Percentiles rank a stretch among this genome's conserved stretches.
These are phyloP conservation scores for Coleophora deauratella DNA, from an alignment of 2,888 invertebrate species.

Conservation along the genomic window DNA sequence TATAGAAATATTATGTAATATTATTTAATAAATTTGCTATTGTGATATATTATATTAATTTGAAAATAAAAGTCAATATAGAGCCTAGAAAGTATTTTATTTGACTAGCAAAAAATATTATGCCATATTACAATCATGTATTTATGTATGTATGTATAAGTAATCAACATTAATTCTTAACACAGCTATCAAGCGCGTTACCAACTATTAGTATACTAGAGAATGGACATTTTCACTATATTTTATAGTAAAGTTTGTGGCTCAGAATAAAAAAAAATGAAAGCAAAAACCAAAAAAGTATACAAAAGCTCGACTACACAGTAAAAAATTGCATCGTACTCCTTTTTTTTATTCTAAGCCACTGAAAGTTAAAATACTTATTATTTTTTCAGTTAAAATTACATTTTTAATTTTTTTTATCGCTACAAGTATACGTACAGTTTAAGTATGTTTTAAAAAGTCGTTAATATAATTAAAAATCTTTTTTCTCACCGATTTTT, in stretches of 20 bases:
- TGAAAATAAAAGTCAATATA: slow-evolving; percentile 15
- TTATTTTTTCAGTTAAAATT: slow-evolving; percentile 37
- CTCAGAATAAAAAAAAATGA: slow-evolving; percentile 20
- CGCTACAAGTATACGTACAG: slow-evolving; percentile 26
- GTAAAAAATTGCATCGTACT: slow-evolving; percentile 7
- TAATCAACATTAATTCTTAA: slow-evolving; percentile 29
- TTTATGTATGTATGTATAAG: slow-evolving; percentile 29
- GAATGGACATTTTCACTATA: slow-evolving; percentile 48
- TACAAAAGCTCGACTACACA: slow-evolving; percentile 5
- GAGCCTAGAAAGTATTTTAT: slow-evolving; percentile 65
- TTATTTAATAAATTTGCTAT: no score
- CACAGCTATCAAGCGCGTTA: slow-evolving; percentile 14
- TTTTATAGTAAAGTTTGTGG: slow-evolving; percentile 14
- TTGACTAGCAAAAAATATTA: slow-evolving; percentile 71
- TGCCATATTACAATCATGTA: slow-evolving; percentile 49
- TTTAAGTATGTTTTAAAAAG: slow-evolving; percentile 17
- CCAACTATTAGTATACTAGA: slow-evolving; percentile 46
- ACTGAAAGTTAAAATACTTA: slow-evolving; percentile 3
- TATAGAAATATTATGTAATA: no score
- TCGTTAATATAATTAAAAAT: slow-evolving; percentile 24
- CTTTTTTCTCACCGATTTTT: slow-evolving; percentile 44
- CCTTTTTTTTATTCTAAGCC: slow-evolving; percentile 9
- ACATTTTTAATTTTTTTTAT: slow-evolving; percentile 35
- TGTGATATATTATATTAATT: no score
- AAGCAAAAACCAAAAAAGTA: slow-evolving; percentile 5